A percentile compares a stretch with the other conserved stretches of the same genome.
Conservation (phyloP, 2,888 invertebrate species). For the Parnassius mnemosyne region DNA sequence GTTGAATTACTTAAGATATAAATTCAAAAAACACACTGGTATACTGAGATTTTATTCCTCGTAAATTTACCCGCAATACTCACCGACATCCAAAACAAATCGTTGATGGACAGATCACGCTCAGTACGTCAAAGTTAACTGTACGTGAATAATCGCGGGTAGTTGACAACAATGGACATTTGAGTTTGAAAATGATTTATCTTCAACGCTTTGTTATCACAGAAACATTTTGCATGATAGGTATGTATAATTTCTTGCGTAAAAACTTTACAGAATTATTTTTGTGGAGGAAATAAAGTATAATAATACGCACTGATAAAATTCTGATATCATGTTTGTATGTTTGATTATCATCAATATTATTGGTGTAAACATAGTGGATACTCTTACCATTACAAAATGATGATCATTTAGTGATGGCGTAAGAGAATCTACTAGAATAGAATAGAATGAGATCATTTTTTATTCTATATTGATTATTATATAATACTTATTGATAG, state of each 20-base stretch:
- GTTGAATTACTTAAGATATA: neutral
- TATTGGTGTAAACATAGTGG: too few relatives aligned
- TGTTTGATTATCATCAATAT: too few relatives aligned
- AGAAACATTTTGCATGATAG: neutral
- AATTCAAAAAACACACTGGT: neutral
- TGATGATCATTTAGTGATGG: too few relatives aligned
- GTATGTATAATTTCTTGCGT: too few relatives aligned
- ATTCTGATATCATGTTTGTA: too few relatives aligned
- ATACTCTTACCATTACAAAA: too few relatives aligned
- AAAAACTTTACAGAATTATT: neutral
- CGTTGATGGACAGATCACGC: constrained; percentile 6
- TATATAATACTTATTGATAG: too few relatives aligned
- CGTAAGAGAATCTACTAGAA: too few relatives aligned
- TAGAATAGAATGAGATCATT: too few relatives aligned
- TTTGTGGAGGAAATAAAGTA: neutral
- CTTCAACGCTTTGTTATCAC: neutral
- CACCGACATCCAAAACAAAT: constrained; percentile 13
- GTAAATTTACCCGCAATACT: constrained; percentile 12
- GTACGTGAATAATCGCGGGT: constrained; percentile 10
- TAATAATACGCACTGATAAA: neutral
- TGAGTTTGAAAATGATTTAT: constrained; percentile 13
- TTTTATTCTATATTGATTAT: too few relatives aligned
- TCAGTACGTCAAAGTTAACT: constrained; percentile 12
- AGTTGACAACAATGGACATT: constrained; percentile 16
- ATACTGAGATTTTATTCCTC: neutral